Conservation (phyloP, 1,140 invertebrate genomes). For the Ostrea denselamellosa region DNA sequence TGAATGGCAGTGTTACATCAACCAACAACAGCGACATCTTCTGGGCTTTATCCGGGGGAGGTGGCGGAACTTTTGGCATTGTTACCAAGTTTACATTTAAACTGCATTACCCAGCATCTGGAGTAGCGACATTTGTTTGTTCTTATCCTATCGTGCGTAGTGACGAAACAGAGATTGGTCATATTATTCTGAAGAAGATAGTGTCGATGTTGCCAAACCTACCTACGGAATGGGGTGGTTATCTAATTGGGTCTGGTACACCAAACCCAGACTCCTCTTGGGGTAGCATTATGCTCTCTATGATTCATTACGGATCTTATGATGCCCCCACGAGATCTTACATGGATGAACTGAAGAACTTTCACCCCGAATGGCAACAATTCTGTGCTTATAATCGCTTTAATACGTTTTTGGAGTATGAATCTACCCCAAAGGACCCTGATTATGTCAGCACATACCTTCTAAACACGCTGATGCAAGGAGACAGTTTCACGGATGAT, state of each 20-base stretch:
- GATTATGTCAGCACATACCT: slow-evolving; percentile 8
- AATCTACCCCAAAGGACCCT: slow-evolving; percentile 34
- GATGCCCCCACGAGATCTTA: neutral
- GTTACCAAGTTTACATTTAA: slow-evolving; percentile 60
- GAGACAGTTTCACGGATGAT: slow-evolving; percentile 36
- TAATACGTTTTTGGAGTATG: slow-evolving; percentile 54
- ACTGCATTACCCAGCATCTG: slow-evolving; percentile 59
- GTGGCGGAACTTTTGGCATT: slow-evolving; percentile 68
- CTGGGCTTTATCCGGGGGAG: slow-evolving; percentile 69
- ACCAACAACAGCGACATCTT: slow-evolving; percentile 58
- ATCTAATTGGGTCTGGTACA: slow-evolving; percentile 9
- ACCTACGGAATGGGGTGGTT: slow-evolving; percentile 53
- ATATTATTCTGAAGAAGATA: slow-evolving; percentile 41
- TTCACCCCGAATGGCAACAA: slow-evolving; percentile 22
- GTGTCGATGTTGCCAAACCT: slow-evolving; percentile 31
- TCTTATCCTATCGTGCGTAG: slow-evolving; percentile 41
- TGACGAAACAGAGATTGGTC: slow-evolving; percentile 11
- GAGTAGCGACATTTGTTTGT: slow-evolving; percentile 9
- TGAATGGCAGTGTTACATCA: neutral
- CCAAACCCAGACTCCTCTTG: neutral
- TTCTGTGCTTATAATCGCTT: neutral
- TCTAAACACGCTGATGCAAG: slow-evolving; percentile 42
- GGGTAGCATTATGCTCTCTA: neutral
- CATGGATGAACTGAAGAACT: slow-evolving; percentile 45
- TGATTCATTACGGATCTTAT: slow-evolving; percentile 50